phyloP scores from a whole-genome alignment of 2,113 vertebrate species.

The Tonatia bakeri region DNA sequence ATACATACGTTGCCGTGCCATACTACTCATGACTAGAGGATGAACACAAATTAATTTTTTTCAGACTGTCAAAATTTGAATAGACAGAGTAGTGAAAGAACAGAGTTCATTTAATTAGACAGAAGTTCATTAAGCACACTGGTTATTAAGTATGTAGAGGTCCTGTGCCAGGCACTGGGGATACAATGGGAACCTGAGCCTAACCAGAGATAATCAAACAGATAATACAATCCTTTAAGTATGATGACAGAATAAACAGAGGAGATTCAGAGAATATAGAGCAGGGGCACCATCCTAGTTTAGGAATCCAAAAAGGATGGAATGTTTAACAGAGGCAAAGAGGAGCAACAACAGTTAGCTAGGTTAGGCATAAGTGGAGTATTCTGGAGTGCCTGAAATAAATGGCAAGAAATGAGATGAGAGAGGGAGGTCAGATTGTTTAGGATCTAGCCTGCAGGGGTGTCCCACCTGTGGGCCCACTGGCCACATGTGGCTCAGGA shows the following conservation, averaged over 20 bases:
- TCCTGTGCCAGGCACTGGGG: not conserved
- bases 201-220: not conserved
- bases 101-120: not conserved
- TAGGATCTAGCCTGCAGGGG: not conserved
- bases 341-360: not conserved
- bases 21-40: not conserved
- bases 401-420: not conserved
- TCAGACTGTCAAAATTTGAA: constrained; percentile 6
- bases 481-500: too few relatives aligned
- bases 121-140: not conserved
- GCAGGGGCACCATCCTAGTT: not conserved
- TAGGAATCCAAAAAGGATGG: not conserved
- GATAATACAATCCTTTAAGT: not conserved
- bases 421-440: not conserved
- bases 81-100: not conserved
- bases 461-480: too few relatives aligned
- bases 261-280: not conserved
- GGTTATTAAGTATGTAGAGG: not conserved
- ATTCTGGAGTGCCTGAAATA: not conserved
- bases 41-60: not conserved
- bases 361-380: not conserved
- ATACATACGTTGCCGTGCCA: not conserved
- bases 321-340: not conserved
- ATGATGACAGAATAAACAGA: not conserved
- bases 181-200: not conserved